Conservation (phyloP, 2,797 vertebrate genomes). For the Caiman crocodilus region DNA sequence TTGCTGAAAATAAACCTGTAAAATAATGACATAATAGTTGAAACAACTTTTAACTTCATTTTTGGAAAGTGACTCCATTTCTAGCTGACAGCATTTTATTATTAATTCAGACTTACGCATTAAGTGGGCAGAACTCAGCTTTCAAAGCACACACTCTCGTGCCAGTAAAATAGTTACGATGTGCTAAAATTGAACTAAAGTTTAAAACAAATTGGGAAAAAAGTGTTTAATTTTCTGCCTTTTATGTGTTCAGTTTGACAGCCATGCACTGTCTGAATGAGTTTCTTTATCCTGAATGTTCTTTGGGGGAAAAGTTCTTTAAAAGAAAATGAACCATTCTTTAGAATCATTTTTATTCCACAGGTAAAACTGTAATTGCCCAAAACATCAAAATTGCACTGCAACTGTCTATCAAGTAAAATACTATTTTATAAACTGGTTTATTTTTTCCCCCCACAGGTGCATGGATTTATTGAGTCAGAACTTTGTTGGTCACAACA, state of each 20-base stretch:
- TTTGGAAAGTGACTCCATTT: not conserved
- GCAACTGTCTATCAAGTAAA: not conserved
- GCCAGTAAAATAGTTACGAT: not conserved
- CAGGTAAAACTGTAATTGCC: constrained; percentile 31
- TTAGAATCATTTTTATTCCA: constrained; percentile 14
- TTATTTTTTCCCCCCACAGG: not conserved
- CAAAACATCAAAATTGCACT: not conserved
- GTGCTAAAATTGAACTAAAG: constrained; percentile 36
- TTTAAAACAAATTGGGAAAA: not conserved
- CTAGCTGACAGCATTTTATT: not conserved
- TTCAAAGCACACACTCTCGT: not conserved
- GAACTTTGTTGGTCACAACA: not conserved
- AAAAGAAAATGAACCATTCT: constrained; percentile 22
- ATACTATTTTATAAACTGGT: not conserved
- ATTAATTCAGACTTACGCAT: not conserved
- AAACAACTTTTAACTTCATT: not conserved
- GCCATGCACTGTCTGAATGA: not conserved
- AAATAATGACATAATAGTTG: not conserved
- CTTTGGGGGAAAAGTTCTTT: constrained; percentile 9
- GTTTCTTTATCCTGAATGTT: constrained; percentile 28
- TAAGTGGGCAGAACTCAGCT: not conserved
- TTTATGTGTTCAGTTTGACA: constrained; percentile 51
- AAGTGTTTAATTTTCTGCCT: constrained; percentile 50
- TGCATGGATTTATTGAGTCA: not conserved
- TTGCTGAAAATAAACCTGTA: not conserved